These are phyloP conservation scores for Chrysoperla carnea DNA, from an alignment of 1,140 invertebrate species.

Conservation along the genomic window DNA sequence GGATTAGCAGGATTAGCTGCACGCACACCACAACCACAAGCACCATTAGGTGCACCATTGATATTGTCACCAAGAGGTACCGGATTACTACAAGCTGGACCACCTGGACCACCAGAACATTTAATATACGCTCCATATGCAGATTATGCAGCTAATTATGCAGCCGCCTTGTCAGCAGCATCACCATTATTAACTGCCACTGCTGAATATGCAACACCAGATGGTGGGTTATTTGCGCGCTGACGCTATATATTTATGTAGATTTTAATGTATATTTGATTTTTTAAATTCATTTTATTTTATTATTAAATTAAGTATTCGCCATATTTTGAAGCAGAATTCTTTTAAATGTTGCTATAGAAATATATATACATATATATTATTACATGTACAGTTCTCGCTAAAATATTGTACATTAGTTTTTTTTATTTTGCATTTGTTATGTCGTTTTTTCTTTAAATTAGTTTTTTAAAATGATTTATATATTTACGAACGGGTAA, in stretches of 20 bases:
- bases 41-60: constrained; percentile 64
- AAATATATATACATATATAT: no score
- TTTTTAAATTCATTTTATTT: no score
- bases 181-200: constrained; percentile 70
- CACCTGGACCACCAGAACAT: constrained; percentile 34
- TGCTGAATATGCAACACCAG: constrained; percentile 64
- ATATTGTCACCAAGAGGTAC: constrained; percentile 76
- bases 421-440: no score
- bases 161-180: constrained; percentile 61
- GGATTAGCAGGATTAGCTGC: constrained; percentile 32
- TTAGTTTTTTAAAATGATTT: no score
- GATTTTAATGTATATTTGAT: no score
- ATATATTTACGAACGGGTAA: no score
- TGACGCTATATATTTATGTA: constrained; percentile 19
- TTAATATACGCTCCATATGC: constrained; percentile 60
- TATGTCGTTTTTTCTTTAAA: no score
- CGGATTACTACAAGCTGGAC: constrained; percentile 49
- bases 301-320: no score
- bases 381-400: no score
- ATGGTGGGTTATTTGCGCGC: constrained; percentile 88
- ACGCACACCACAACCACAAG: constrained; percentile 39
- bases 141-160: constrained; percentile 69
- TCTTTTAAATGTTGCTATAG: no score
- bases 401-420: no score
- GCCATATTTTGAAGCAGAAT: no score